phyloP scores from a whole-genome alignment of 2,888 invertebrate species.

The Aphrophora alni region DNA sequence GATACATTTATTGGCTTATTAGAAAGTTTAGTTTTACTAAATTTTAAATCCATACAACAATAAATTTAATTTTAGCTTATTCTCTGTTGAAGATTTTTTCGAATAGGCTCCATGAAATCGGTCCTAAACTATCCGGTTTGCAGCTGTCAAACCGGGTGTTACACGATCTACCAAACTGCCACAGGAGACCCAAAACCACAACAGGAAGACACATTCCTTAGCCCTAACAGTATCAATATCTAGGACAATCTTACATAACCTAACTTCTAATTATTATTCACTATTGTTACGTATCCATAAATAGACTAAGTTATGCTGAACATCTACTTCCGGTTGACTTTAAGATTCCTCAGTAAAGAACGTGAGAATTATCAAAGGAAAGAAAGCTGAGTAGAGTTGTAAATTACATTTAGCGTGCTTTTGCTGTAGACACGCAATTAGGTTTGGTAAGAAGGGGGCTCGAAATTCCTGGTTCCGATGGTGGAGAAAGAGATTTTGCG shows the following conservation, averaged over 20 bases:
- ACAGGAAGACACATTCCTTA: not conserved
- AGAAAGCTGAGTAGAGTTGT: not conserved
- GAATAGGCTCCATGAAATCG: no score
- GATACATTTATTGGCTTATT: no score
- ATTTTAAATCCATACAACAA: no score
- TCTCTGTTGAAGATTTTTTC: no score
- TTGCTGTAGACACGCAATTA: not conserved
- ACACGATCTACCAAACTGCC: no score
- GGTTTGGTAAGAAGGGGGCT: not conserved
- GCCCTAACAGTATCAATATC: not conserved
- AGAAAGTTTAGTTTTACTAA: no score
- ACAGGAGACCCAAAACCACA: not conserved
- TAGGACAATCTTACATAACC: not conserved
- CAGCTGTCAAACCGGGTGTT: not conserved
- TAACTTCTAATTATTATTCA: not conserved
- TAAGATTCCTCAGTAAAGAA: not conserved
- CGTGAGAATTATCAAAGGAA: not conserved
- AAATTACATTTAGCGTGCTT: not conserved
- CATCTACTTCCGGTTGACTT: not conserved
- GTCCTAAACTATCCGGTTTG: no score
- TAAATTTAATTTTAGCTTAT: no score
- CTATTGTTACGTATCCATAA: not conserved
- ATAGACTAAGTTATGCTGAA: not conserved
- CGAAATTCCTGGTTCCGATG: not conserved
- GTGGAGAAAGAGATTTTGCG: no score